These are phyloP conservation scores for Cynopterus brachyotis DNA, from an alignment of 2,113 vertebrate species.

Conservation along the genomic window DNA sequence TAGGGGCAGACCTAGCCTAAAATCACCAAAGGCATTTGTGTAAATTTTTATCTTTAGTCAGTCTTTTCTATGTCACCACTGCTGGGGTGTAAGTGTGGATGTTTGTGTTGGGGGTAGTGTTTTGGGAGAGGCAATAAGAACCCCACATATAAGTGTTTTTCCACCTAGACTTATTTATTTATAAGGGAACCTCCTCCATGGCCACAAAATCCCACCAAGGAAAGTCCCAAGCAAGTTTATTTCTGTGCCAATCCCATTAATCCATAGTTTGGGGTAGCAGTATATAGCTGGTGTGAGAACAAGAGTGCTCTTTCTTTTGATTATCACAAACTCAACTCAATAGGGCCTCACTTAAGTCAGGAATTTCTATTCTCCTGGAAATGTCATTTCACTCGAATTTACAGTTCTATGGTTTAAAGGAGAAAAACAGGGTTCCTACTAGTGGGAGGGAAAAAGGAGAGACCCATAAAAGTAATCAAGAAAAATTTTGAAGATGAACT, in stretches of 20 bases:
- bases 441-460: neutral
- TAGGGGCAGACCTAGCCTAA: neutral
- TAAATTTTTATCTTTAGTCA: neutral
- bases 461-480: neutral
- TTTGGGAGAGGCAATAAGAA: neutral
- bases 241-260: neutral
- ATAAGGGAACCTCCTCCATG: neutral
- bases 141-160: neutral
- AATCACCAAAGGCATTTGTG: neutral
- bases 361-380: constrained; percentile 26
- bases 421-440: neutral
- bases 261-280: neutral
- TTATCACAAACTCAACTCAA: neutral
- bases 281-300: neutral
- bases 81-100: too few relatives aligned
- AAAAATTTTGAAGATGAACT: neutral
- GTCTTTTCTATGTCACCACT: neutral
- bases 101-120: neutral
- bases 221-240: neutral
- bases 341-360: neutral
- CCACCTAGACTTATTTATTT: neutral
- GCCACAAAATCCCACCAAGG: neutral
- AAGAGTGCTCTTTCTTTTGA: neutral
- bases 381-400: neutral
- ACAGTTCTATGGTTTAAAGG: neutral